phyloP scores from a whole-genome alignment of 2,797 vertebrate genomes.

The Cirrhinus molitorella region DNA sequence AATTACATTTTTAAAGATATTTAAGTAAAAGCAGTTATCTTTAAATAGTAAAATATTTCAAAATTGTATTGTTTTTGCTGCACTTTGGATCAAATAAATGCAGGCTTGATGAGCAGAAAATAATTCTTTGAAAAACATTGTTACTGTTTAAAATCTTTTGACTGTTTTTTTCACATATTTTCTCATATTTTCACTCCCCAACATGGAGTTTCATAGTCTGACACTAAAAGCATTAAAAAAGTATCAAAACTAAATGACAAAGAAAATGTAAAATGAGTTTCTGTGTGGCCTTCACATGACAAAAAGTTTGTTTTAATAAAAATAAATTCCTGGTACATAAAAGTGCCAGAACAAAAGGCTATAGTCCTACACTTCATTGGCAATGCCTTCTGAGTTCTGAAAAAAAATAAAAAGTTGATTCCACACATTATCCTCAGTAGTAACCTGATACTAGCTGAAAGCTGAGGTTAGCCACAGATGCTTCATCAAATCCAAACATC shows the following conservation, averaged over 20 bases:
- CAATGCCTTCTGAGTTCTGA: background rate
- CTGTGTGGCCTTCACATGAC: background rate
- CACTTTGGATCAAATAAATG: too few relatives aligned
- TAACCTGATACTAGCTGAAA: background rate
- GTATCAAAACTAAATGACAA: background rate
- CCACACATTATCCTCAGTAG: conserved; percentile 8
- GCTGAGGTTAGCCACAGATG: conserved; percentile 50
- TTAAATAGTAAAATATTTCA: too few relatives aligned
- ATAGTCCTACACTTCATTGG: background rate
- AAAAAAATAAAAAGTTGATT: conserved; percentile 18
- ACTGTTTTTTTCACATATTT: too few relatives aligned
- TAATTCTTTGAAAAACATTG: too few relatives aligned
- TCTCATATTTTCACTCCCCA: too few relatives aligned
- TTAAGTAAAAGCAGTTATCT: too few relatives aligned
- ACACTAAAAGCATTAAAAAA: background rate
- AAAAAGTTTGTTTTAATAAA: background rate
- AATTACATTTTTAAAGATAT: too few relatives aligned
- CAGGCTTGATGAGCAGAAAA: too few relatives aligned
- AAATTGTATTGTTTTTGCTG: too few relatives aligned
- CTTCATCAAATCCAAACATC: conserved; percentile 63
- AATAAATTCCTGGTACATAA: background rate
- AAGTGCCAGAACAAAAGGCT: background rate
- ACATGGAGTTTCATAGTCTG: too few relatives aligned
- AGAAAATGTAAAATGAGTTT: background rate
- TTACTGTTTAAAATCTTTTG: too few relatives aligned